These are phyloP conservation scores for Cataglyphis livida DNA, from an alignment of 2,888 invertebrate genomes.

Conservation along the genomic window DNA sequence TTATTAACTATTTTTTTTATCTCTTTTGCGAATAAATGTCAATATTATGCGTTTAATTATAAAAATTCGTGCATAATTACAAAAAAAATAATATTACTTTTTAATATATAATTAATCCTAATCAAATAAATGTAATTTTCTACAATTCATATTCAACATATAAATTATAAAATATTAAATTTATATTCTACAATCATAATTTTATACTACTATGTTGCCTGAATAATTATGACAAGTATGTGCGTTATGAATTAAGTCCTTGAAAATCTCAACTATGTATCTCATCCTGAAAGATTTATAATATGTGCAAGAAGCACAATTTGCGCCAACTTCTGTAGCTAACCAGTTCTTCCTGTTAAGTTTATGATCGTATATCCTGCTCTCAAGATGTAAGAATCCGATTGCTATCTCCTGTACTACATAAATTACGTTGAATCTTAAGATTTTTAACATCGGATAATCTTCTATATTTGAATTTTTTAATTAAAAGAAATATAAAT, in stretches of 20 bases:
- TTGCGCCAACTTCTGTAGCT: slow-evolving; percentile 43
- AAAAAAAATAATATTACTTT: not conserved
- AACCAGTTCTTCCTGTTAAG: slow-evolving; percentile 41
- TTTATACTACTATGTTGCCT: not conserved
- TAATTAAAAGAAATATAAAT: not conserved
- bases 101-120: not conserved
- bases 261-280: slow-evolving; percentile 43
- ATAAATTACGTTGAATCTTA: slow-evolving; percentile 8
- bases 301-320: slow-evolving; percentile 37
- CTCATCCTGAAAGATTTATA: slow-evolving; percentile 41
- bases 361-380: slow-evolving; percentile 42
- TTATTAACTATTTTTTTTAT: slow-evolving; percentile 11
- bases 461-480: slow-evolving; percentile 9
- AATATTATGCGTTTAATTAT: not conserved
- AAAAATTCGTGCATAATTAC: not conserved
- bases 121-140: slow-evolving; percentile 1
- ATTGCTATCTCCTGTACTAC: slow-evolving; percentile 36
- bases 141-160: not conserved
- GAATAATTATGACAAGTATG: slow-evolving; percentile 21
- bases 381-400: slow-evolving; percentile 44
- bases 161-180: not conserved
- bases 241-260: slow-evolving; percentile 45
- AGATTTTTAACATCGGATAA: slow-evolving; percentile 9
- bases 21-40: not conserved
- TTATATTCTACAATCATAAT: not conserved